These are phyloP conservation scores for Oconnorella tubifera DNA, from an alignment of 2,888 invertebrate species.

Conservation along the genomic window DNA sequence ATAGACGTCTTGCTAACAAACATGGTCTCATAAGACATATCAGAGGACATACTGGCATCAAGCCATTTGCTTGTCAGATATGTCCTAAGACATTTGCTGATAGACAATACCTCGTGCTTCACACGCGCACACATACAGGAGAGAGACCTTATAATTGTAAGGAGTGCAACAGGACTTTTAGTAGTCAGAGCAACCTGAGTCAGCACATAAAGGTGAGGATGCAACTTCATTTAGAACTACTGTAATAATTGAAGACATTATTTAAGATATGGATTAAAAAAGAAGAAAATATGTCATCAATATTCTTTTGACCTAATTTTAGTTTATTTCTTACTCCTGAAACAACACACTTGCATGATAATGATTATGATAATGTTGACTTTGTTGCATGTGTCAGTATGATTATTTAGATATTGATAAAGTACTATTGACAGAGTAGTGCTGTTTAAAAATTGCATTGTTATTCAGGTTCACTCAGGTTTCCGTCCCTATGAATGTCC, in stretches of 20 bases:
- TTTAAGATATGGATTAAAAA: too few species aligned
- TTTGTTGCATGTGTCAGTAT: slow-evolving; percentile 1
- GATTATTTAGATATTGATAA: too few species aligned
- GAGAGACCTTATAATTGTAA: slow-evolving; percentile 1
- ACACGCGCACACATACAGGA: background rate
- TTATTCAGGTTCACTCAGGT: slow-evolving; percentile 2
- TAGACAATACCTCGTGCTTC: background rate
- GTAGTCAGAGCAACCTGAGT: slow-evolving; percentile 4
- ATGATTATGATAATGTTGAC: too few species aligned
- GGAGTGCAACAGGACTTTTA: background rate
- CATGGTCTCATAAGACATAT: slow-evolving; percentile 3
- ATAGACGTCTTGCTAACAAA: background rate
- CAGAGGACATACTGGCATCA: background rate
- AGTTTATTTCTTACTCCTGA: too few species aligned
- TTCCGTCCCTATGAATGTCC: slow-evolving; percentile 19
- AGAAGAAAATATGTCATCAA: too few species aligned
- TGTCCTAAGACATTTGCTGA: slow-evolving; percentile 4
- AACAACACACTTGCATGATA: too few species aligned
- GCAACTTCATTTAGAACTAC: too few species aligned
- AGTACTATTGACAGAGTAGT: too few species aligned
- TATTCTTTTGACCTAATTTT: too few species aligned
- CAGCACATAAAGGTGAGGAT: background rate
- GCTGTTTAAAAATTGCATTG: background rate
- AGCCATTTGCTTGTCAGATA: background rate
- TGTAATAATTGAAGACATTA: too few species aligned